Base-by-base conservation (phyloP, 2,797 vertebrate species). In the Poeciliopsis turneri region DNA sequence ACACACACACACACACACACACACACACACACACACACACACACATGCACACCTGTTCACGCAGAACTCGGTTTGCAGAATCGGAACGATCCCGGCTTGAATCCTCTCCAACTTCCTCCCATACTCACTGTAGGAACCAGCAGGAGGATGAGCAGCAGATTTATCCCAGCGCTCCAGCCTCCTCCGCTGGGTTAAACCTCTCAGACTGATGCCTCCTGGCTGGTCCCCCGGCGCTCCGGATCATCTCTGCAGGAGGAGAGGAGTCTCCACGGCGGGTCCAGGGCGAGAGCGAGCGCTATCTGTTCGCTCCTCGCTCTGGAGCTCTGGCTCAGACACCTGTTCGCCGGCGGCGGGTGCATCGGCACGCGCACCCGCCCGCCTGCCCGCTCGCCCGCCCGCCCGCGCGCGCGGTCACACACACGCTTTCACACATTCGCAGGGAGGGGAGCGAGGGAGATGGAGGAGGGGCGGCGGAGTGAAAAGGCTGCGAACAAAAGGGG, bases 261-360 rank as follows among this genome's bases (percentile, higher is more conserved):
- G 76, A 64, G 55, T 11, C 41, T 68, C 75, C 61, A 23, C 20
- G 1, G 76, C 45, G 25, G 18, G 69, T 88, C 77, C 71, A 79
- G 81, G 72, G 74, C 12, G n/a, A 30, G 13, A 16, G 55, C 28
- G 45, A 18, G 41, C 0, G 55, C 45, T 53, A 55, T 84, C 81
- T 70, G 61, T 80, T 71, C 70, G 75, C 82, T 78, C 64, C 79
- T 66, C 72, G 45, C 51, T 49, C 23, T 33, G 61, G 81, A 84
- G 87, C 84, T 74, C 59, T 23, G 18, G 69, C 76, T 72, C 83
- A 59, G 81, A 89, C 91, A 93, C 92, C 94, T 93, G 93, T 90
- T 92, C 86, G 78, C 81, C 43, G 8, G 80, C 76, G 30, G 30
- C 30, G 43, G 78, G 74, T 83, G 46, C 85, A 87, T 75, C 39